A percentile compares a stretch with the other conserved stretches of the same genome.
These are phyloP conservation scores for Halictus rubicundus DNA, from an alignment of 1,140 invertebrate species.

Conservation along the genomic window DNA sequence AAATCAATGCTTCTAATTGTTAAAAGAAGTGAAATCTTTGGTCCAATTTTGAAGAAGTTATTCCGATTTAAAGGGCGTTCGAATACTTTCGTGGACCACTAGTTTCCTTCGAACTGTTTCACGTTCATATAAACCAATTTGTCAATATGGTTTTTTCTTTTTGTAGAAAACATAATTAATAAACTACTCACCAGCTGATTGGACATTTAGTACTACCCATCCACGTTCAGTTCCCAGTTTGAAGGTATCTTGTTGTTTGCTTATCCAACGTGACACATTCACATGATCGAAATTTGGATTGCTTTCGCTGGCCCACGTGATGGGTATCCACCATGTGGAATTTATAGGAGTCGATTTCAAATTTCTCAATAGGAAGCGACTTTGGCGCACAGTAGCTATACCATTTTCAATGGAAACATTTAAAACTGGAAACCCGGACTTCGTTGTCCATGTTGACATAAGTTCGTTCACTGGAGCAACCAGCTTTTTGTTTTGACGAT, in stretches of 20 bases:
- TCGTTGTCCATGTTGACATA: conserved; percentile 87
- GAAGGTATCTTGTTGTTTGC: conserved; percentile 58
- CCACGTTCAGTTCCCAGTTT: conserved; percentile 66
- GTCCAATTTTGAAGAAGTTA: too few species aligned
- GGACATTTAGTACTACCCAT: conserved; percentile 87
- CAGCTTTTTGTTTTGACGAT: conserved; percentile 66
- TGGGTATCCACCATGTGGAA: conserved; percentile 83
- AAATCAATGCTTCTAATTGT: too few species aligned
- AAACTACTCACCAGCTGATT: conserved; percentile 82
- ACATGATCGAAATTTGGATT: conserved; percentile 81
- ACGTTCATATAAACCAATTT: too few species aligned
- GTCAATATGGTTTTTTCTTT: too few species aligned
- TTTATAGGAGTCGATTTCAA: conserved; percentile 54
- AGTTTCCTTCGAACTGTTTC: too few species aligned
- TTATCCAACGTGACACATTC: conserved; percentile 79
- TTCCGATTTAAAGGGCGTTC: too few species aligned
- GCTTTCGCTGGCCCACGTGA: conserved; percentile 81
- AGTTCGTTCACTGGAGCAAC: conserved; percentile 76
- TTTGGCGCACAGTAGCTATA: conserved; percentile 74
- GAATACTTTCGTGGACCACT: too few species aligned
- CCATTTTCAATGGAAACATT: conserved; percentile 79
- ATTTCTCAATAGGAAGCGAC: conserved; percentile 81
- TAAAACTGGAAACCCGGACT: conserved; percentile 88
- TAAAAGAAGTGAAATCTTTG: too few species aligned
- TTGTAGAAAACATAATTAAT: too few species aligned